Base-by-base conservation (phyloP, 2,888 invertebrate species). In the Scaptomyza flava region DNA sequence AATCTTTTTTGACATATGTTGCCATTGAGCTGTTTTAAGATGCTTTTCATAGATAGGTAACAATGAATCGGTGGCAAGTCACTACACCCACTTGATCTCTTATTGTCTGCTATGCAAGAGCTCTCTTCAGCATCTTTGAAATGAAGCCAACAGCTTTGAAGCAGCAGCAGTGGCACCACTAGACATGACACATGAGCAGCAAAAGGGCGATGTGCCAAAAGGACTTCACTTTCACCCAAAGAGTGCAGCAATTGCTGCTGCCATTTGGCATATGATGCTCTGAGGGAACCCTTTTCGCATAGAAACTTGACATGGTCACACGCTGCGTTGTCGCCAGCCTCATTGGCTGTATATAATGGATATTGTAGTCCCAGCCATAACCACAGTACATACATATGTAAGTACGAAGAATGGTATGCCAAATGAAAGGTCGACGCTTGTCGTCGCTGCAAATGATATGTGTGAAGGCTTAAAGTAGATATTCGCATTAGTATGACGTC, bases 301-400 rank as follows among this genome's bases (percentile, higher is more conserved):
- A 60, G 62, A 42, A 72, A 52, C 78, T 77, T 84, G 76, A 73
- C 81, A 81, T 71, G 69, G 77, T 81, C 79, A 52, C 77, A 65
- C 34, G 74, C 77, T 65, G 77, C 42, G 73, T 38, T 51, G 36
- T 41, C 60, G 51, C 51, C 45, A 42, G 47, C 46, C 42, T 57
- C 72, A 73, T 68, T 74, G 75, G 62, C 57, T 74, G 30, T 36
- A 57, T 48, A 63, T 66, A 70, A 66, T 74, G 56, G 61, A 48
- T 62, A 62, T 33, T 59, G 27, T 41, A 54, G 53, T 48, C 73
- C 34, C 51, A 27, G 52, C 33, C 58, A 42, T 46, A 41, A 47
- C 11, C 41, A 48, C 42, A 51, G 56, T 48, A 50, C 69, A 30
- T 6, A 23, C 23, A 23, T 23, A 23, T 2, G 30, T 23, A 23